These are phyloP conservation scores for Adrianichthys oophorus DNA, from an alignment of 2,797 vertebrate species.

Conservation along the genomic window DNA sequence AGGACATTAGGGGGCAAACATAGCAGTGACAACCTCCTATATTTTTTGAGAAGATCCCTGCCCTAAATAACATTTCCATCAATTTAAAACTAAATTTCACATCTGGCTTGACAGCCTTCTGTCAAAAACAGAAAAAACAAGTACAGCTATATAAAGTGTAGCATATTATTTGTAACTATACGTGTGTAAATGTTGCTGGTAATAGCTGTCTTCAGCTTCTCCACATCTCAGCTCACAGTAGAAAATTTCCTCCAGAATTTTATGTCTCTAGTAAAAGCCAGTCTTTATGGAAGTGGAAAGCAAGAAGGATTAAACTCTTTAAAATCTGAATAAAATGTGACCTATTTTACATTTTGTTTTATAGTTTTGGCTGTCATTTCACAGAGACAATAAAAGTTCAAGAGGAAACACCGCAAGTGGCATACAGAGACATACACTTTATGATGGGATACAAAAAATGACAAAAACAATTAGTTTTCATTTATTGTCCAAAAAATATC, in stretches of 20 bases:
- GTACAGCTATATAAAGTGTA: conserved; percentile 16
- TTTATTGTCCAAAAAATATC: too few species aligned
- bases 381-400: too few species aligned
- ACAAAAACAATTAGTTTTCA: too few species aligned
- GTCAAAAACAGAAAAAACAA: conserved; percentile 2
- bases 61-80: too few species aligned
- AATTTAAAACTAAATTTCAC: too few species aligned
- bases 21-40: not conserved
- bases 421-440: too few species aligned
- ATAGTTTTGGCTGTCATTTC: too few species aligned
- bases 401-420: too few species aligned
- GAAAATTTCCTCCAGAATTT: conserved; percentile 24
- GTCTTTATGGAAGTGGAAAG: conserved; percentile 23
- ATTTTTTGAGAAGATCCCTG: not conserved
- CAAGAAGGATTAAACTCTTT: conserved; percentile 3
- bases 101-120: not conserved
- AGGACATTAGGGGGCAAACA: not conserved
- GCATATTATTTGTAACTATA: conserved; percentile 25
- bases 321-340: too few species aligned
- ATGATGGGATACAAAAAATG: too few species aligned
- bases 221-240: conserved; percentile 35
- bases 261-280: conserved; percentile 26
- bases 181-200: conserved; percentile 34
- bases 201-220: conserved; percentile 33
- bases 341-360: too few species aligned